phyloP scores from a whole-genome alignment of 2,888 invertebrate species.

The Leptopilina syphax region DNA sequence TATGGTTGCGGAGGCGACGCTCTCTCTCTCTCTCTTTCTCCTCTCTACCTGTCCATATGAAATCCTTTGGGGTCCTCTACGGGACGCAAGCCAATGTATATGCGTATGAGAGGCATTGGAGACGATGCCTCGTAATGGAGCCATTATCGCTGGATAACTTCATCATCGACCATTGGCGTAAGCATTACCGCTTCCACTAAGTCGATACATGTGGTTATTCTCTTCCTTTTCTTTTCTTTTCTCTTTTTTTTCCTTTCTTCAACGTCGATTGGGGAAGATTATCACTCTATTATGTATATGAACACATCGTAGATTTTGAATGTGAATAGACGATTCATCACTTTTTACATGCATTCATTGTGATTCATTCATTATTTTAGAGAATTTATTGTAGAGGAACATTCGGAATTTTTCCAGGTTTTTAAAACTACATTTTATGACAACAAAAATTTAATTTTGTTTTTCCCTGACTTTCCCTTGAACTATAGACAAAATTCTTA shows the following conservation, averaged over 20 bases:
- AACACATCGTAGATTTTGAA: too few species aligned
- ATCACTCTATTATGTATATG: constrained; percentile 15
- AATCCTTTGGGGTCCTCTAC: constrained; percentile 58
- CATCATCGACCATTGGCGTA: constrained; percentile 74
- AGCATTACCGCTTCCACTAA: constrained; percentile 35
- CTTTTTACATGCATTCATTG: too few species aligned
- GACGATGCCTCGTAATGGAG: constrained; percentile 73
- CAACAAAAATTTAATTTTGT: too few species aligned
- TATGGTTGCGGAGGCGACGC: constrained; percentile 67
- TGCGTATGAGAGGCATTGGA: constrained; percentile 61
- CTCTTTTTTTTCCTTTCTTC: too few species aligned
- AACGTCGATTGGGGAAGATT: not conserved
- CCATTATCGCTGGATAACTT: constrained; percentile 77
- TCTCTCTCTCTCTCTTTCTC: constrained; percentile 46
- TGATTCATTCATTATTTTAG: too few species aligned
- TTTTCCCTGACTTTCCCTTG: too few species aligned
- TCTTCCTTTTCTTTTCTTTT: not conserved
- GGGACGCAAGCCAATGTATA: constrained; percentile 49
- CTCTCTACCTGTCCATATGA: constrained; percentile 52
- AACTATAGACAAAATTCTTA: too few species aligned
- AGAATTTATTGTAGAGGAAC: too few species aligned
- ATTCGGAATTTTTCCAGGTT: too few species aligned
- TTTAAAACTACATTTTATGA: too few species aligned
- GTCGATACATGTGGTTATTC: constrained; percentile 11
- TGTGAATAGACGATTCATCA: too few species aligned